Evolutionary conservation across 2,888 invertebrate species (phyloP).

Genomic region (Lepidocyrtoides sp.): DNA sequence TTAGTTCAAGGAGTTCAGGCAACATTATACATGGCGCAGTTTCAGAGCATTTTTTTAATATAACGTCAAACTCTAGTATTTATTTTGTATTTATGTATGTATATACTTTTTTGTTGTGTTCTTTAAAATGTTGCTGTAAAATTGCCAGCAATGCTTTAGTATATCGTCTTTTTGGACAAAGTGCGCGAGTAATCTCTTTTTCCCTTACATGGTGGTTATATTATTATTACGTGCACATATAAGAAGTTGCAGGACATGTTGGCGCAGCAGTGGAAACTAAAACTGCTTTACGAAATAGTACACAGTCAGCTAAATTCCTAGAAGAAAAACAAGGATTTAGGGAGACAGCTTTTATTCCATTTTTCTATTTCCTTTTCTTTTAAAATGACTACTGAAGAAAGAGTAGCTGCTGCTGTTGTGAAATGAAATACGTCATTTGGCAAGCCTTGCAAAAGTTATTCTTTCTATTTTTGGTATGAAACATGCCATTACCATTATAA

Average conservation of each 20-base stretch:
- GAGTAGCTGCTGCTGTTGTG: neutral
- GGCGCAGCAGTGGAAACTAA: too few species aligned
- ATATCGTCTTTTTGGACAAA: neutral
- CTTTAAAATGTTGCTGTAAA: neutral
- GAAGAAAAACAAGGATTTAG: conserved; percentile 51
- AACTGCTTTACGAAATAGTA: neutral
- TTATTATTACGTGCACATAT: too few species aligned
- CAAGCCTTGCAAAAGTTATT: conserved; percentile 11
- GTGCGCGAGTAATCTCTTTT: neutral
- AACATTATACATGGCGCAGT: neutral
- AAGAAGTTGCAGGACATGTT: neutral
- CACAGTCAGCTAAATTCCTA: conserved; percentile 14
- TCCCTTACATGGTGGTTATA: too few species aligned
- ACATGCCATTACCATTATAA: too few species aligned
- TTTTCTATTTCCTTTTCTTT: conserved; percentile 18
- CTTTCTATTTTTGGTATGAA: conserved; percentile 10
- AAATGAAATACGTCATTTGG: conserved; percentile 60
- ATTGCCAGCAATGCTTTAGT: neutral
- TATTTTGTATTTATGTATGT: neutral
- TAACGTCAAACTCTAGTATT: neutral
- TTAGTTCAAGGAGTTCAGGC: neutral
- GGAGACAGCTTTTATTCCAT: conserved; percentile 26
- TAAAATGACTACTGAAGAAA: conserved; percentile 7
- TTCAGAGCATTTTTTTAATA: neutral
- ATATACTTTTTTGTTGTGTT: neutral